phyloP scores from a whole-genome alignment of 2,888 invertebrate genomes.

The Hoplodrina ambigua region DNA sequence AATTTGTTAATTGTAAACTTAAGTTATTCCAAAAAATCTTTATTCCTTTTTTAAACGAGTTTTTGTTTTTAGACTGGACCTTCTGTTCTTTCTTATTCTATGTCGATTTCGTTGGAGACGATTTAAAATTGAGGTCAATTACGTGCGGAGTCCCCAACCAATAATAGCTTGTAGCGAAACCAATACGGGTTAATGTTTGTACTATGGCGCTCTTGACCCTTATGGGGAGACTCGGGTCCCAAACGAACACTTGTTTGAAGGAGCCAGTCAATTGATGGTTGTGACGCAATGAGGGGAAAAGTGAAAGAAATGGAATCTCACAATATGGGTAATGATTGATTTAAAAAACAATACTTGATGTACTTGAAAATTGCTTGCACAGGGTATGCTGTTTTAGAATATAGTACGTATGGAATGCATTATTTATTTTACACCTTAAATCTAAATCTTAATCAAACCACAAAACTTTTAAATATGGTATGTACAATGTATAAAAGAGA shows the following conservation, averaged over 20 bases:
- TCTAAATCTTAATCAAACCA: too few species aligned
- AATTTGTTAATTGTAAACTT: too few species aligned
- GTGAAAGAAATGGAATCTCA: not conserved
- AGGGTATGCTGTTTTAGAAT: too few species aligned
- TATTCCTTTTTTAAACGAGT: too few species aligned
- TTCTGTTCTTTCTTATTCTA: slow-evolving; percentile 16
- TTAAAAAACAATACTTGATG: too few species aligned
- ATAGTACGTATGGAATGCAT: too few species aligned
- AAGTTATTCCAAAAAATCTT: too few species aligned
- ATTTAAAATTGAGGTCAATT: slow-evolving; percentile 71
- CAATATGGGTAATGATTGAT: not conserved
- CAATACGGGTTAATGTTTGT: slow-evolving; percentile 58
- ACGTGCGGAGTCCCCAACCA: slow-evolving; percentile 58
- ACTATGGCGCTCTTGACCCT: slow-evolving; percentile 38
- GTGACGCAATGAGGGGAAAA: not conserved
- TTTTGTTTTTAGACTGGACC: not conserved
- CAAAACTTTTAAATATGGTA: too few species aligned
- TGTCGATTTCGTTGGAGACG: slow-evolving; percentile 44
- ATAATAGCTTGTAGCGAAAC: slow-evolving; percentile 58
- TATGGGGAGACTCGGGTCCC: slow-evolving; percentile 26
- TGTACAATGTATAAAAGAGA: too few species aligned
- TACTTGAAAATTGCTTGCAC: too few species aligned
- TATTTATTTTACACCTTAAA: too few species aligned
- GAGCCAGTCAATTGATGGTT: slow-evolving; percentile 14
- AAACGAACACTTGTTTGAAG: slow-evolving; percentile 38